Evolutionary conservation across 2,888 invertebrate genomes (phyloP), one percentile per base, ranked within the genome.

Genomic region (Drosophila meridiana): DNA sequence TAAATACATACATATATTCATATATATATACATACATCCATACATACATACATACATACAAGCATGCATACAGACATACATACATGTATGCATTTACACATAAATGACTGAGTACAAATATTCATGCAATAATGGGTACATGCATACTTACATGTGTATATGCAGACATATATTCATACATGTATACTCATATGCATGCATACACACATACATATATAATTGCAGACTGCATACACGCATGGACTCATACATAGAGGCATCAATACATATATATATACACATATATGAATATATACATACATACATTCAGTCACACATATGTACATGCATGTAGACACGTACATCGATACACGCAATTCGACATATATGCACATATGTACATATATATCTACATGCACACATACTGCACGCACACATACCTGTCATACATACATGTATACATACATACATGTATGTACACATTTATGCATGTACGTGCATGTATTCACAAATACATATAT

Each of bases 21-120:
- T 45, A 1, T 4, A 26, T 13, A 5, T 11, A 45, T 5, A 9
- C 28, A 13, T 76, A 53, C 47, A 48, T 38, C 14, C 30, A 26
- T 20, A 11, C 47, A 26, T 43, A 2, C 28, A 3, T 8, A 60
- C 60, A 67, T 20, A 36, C 2, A 61, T 43, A 68, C 52, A 58
- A 32, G 50, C 43, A 40, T 50, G 56, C 7, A 47, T 7, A 13
- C 14, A 30, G 6, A 0, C 28, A 30, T 3, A 4, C 14, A 30
- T 14, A 8, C 14, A 14, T 14, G 6, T 5, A 14, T 3, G 8
- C 30, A 30, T 50, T 1, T 4, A 8, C 4, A n/a, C 50, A 32
- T 48, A 14, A 4, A 14, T 14, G 13, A n/a, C n/a, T n/a, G n/a
- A n/a, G n/a, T n/a, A n/a, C n/a, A n/a, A n/a, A n/a, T n/a, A n/a